A percentile compares a stretch with the other conserved stretches of the same genome.
Evolutionary conservation across 2,888 invertebrate genomes (phyloP).

Genomic region (Kryphioiulus occultus): DNA sequence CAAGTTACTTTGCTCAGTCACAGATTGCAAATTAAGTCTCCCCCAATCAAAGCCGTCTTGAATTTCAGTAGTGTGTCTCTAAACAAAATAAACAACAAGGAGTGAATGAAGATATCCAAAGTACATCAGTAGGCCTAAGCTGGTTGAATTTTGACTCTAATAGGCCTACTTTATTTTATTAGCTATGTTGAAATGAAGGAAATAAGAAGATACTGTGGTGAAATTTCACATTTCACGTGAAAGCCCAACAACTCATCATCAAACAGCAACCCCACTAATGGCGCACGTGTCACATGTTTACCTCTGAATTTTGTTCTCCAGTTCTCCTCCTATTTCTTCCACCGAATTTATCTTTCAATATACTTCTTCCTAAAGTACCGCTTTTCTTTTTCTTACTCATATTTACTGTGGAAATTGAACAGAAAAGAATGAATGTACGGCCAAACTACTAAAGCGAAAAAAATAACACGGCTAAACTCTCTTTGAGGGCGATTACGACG

Average conservation of each 20-base stretch:
- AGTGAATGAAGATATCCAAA: no score
- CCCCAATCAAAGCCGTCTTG: constrained; percentile 93
- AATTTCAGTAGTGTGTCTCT: constrained; percentile 85
- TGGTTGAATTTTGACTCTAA: neutral
- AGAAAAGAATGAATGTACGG: neutral
- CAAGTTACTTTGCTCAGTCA: constrained; percentile 94
- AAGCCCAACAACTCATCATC: no score
- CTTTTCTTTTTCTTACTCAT: constrained; percentile 59
- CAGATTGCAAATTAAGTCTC: constrained; percentile 85
- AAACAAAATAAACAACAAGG: neutral
- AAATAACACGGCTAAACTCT: no score
- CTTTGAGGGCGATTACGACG: no score
- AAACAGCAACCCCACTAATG: neutral
- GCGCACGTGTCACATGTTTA: neutral
- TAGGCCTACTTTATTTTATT: no score
- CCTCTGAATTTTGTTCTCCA: neutral
- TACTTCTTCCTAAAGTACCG: constrained; percentile 57
- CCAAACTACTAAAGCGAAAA: no score
- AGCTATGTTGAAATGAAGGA: no score
- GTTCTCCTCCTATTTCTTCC: constrained; percentile 20
- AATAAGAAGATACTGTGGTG: no score
- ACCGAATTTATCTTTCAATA: constrained; percentile 60
- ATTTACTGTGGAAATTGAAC: neutral
- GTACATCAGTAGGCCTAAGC: neutral
- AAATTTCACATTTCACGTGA: no score